Base-by-base conservation (phyloP, 2,113 vertebrate species). In the Pangasianodon gigas region DNA sequence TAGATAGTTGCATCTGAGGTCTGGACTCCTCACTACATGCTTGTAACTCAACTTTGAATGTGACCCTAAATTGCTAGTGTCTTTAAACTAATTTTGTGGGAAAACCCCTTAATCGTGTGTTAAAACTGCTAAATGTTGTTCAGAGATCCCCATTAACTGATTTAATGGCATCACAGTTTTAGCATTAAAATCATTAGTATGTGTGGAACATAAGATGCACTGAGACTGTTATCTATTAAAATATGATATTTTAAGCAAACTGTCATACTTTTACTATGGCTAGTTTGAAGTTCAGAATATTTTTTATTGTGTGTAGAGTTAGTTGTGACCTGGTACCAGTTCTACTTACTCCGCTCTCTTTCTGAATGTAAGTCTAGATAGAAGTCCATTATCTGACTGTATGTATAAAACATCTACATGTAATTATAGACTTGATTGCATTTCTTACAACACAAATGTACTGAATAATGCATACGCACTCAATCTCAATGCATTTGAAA, bases 401-500 rank as follows among this genome's bases (percentile, higher is more conserved):
- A 67, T 4, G 65, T 13, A 67, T 71, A 41, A 41, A 74, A 74
- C 18, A 75, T 75, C 37, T 44, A 9, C 41, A 75, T 75, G 19
- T 75, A 75, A 44, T 44, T 44, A 44, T 75, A 3, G 37, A 44
- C 37, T 10, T 10, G 71, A 44, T 75, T 75, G 71, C 37, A 75
- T 44, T 19, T 44, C 19, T 75, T 75, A 44, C 71, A 19, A 44
- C 7, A 21, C 71, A 75, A 75, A 41, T 77, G 19, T 77, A 9
- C 74, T 46, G 74, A 77, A 46, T 26, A 77, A 46, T 77, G 41
- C 71, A 75, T 75, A 44, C 18, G 32, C 19, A 18, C 71, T 77
- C 41, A 21, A 32, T 21, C 51, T 52, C 52, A 58, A 32, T 87
- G 90, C 84, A 69, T 81, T 89, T 21, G 77, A 89, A 83, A 88